phyloP scores from a whole-genome alignment of 1,140 invertebrate genomes.

The Platorchestia sp. region DNA sequence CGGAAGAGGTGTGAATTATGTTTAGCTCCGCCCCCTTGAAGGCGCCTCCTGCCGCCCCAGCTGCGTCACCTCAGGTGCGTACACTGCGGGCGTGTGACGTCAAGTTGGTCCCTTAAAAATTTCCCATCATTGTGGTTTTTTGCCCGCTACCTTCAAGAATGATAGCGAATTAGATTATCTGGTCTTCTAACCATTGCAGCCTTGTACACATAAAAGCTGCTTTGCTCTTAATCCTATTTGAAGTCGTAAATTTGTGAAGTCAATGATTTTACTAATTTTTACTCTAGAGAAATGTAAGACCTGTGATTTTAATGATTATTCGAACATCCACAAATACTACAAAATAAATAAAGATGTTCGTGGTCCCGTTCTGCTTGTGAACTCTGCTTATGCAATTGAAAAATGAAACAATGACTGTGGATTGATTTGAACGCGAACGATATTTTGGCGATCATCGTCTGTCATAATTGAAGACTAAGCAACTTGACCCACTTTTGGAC shows the following conservation, averaged over 20 bases:
- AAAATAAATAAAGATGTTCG: no score
- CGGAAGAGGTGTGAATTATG: background rate
- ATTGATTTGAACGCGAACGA: background rate
- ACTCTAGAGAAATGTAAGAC: background rate
- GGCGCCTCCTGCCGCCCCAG: background rate
- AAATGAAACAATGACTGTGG: background rate
- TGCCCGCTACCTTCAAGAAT: background rate
- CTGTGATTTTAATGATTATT: no score
- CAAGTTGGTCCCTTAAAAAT: background rate
- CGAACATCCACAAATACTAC: no score
- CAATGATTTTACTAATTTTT: background rate
- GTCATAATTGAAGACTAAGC: background rate
- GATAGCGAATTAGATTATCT: background rate
- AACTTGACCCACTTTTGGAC: background rate
- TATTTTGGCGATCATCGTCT: background rate
- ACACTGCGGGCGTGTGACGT: background rate
- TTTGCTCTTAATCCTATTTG: background rate
- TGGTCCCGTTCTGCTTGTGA: background rate
- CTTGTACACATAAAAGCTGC: background rate
- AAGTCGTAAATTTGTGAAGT: background rate
- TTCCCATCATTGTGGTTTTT: background rate
- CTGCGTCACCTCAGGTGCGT: background rate
- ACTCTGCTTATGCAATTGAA: background rate
- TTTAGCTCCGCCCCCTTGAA: background rate
- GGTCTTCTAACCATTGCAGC: background rate